A percentile compares a stretch with the other conserved stretches of the same genome.
Evolutionary conservation across 2,113 vertebrate species (phyloP).

Genomic region (Syrrhaptes paradoxus): DNA sequence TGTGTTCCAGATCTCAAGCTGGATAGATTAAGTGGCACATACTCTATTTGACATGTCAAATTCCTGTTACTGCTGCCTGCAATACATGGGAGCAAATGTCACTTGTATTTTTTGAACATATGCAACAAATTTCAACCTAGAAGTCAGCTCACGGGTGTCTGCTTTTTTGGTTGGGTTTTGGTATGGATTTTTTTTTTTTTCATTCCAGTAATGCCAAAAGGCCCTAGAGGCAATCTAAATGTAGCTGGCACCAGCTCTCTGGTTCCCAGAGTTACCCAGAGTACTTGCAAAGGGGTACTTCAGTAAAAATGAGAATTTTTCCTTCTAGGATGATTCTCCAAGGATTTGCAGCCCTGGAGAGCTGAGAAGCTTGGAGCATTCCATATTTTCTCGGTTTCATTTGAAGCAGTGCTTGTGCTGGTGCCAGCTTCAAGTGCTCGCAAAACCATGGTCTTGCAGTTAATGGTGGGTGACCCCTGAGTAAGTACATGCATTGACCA

Average conservation of each 20-base stretch:
- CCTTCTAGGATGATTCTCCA: not conserved
- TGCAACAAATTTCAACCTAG: conserved; percentile 58
- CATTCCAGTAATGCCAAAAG: not conserved
- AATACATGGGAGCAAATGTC: conserved; percentile 67
- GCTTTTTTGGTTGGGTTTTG: not conserved
- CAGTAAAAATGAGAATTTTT: not conserved
- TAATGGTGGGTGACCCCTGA: conserved; percentile 22
- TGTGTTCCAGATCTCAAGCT: conserved; percentile 42
- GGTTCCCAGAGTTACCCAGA: not conserved
- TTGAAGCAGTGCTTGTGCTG: not conserved
- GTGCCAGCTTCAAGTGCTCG: not conserved
- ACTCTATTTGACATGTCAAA: conserved; percentile 54
- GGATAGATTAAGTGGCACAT: conserved; percentile 54
- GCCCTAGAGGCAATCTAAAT: not conserved
- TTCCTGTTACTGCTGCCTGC: conserved; percentile 49
- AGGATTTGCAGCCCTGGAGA: not conserved
- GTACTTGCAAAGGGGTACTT: not conserved
- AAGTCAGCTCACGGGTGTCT: conserved; percentile 45
- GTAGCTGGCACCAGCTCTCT: not conserved
- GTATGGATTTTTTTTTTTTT: not conserved
- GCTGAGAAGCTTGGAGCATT: not conserved
- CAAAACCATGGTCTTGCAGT: not conserved
- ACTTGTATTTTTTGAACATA: conserved; percentile 69
- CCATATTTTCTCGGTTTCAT: not conserved
- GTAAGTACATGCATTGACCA: not conserved